Evolutionary conservation across 1,140 invertebrate genomes (phyloP).

Genomic region (Drosophila eugracilis): DNA sequence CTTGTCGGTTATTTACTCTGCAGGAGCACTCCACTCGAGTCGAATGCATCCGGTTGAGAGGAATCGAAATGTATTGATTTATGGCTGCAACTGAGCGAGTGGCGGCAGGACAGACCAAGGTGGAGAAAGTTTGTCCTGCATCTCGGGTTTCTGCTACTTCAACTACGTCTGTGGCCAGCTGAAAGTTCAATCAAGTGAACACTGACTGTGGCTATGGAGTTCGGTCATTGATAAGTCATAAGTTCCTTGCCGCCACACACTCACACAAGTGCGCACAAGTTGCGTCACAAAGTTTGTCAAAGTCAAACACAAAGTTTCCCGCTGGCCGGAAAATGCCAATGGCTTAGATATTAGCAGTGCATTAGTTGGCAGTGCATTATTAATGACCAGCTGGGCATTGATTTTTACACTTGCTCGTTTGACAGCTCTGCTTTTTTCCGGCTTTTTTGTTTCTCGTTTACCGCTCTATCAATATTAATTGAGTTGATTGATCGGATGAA

Average conservation of each 20-base stretch:
- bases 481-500: slow-evolving; percentile 38
- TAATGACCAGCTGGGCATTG: slow-evolving; percentile 60
- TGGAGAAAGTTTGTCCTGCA: slow-evolving; percentile 65
- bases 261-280: slow-evolving; percentile 50
- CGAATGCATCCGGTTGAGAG: slow-evolving; percentile 57
- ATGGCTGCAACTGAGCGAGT: slow-evolving; percentile 59
- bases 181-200: slow-evolving; percentile 73
- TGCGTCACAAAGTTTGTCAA: slow-evolving; percentile 70
- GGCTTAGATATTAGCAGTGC: slow-evolving; percentile 69
- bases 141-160: neutral
- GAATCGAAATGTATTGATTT: slow-evolving; percentile 80
- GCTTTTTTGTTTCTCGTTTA: slow-evolving; percentile 10
- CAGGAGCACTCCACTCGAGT: slow-evolving; percentile 54
- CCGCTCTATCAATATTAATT: slow-evolving; percentile 46
- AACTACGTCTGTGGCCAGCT: slow-evolving; percentile 36
- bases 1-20: slow-evolving; percentile 64
- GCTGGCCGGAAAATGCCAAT: slow-evolving; percentile 33
- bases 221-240: slow-evolving; percentile 64
- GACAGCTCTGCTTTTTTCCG: slow-evolving; percentile 5
- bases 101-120: slow-evolving; percentile 28
- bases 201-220: slow-evolving; percentile 30
- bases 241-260: slow-evolving; percentile 28
- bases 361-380: slow-evolving; percentile 72
- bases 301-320: slow-evolving; percentile 74
- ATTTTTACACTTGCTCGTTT: slow-evolving; percentile 46